phyloP scores from a whole-genome alignment of 2,888 invertebrate genomes.

The Sinodicranocentrus sp. region DNA sequence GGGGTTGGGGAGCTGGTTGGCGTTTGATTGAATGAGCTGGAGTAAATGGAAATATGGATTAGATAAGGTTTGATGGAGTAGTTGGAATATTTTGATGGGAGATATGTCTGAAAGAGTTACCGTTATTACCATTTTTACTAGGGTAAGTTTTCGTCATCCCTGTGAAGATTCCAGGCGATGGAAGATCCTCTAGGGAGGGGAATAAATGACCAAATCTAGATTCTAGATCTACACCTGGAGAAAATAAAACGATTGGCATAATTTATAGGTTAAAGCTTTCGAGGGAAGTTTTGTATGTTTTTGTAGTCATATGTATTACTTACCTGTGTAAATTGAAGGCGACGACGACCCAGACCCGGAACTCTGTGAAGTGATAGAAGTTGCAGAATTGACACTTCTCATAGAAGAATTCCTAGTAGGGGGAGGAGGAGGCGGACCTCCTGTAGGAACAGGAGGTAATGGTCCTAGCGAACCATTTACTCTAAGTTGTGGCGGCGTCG shows the following conservation, averaged over 20 bases:
- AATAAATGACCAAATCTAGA: constrained; percentile 84
- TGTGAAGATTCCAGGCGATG: constrained; percentile 85
- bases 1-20: constrained; percentile 83
- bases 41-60: neutral
- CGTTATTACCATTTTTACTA: constrained; percentile 81
- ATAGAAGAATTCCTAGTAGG: constrained; percentile 84
- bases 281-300: no score
- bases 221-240: constrained; percentile 83
- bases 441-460: constrained; percentile 71
- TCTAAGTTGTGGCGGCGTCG: constrained; percentile 76
- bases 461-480: constrained; percentile 71
- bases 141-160: constrained; percentile 85
- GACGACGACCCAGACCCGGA: constrained; percentile 71
- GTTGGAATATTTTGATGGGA: neutral
- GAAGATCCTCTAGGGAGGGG: constrained; percentile 83
- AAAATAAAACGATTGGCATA: no score
- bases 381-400: constrained; percentile 79
- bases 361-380: constrained; percentile 71
- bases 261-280: no score
- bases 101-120: constrained; percentile 1
- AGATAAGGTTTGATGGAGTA: no score
- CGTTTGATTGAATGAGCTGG: constrained; percentile 78
- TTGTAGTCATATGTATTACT: no score
- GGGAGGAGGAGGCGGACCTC: constrained; percentile 80
- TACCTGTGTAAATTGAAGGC: constrained; percentile 66